Percentiles rank a stretch among this genome's conserved stretches.
Evolutionary conservation across 2,888 invertebrate species (phyloP).

Genomic region (Congeria kusceri): DNA sequence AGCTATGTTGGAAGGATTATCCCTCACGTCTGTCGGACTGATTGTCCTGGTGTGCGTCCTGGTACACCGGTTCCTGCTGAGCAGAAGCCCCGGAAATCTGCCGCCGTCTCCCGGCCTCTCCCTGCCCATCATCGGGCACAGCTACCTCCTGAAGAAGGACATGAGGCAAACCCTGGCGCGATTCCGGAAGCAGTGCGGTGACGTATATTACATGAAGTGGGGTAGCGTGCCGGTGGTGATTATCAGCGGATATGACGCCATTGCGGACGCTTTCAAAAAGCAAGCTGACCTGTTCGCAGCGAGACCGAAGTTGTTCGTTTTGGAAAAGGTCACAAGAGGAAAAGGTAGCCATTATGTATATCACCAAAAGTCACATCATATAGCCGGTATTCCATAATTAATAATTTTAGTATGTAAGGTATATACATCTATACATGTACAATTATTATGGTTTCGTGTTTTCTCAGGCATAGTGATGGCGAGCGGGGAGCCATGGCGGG

Average conservation of each 20-base stretch:
- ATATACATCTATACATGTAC: too few species aligned
- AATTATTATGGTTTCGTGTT: too few species aligned
- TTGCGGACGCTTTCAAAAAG: conserved; percentile 66
- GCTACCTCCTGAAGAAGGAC: conserved; percentile 3
- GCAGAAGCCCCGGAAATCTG: not conserved
- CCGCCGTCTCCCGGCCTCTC: conserved; percentile 17
- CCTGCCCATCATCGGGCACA: conserved; percentile 27
- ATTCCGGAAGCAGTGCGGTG: conserved; percentile 52
- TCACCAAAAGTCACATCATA: too few species aligned
- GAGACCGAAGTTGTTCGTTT: conserved; percentile 39
- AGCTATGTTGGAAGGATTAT: too few species aligned
- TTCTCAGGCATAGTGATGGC: conserved; percentile 32
- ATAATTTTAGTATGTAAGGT: too few species aligned
- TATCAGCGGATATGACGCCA: conserved; percentile 57
- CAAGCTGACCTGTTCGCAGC: conserved; percentile 54
- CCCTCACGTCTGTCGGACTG: too few species aligned
- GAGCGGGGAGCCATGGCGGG: conserved; percentile 55
- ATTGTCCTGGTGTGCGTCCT: too few species aligned
- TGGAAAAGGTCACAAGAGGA: conserved; percentile 3
- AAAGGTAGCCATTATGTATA: not conserved
- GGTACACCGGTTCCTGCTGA: too few species aligned
- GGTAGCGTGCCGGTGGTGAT: conserved; percentile 56
- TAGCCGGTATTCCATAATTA: too few species aligned
- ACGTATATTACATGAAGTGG: conserved; percentile 62
- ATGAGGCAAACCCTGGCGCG: conserved; percentile 12